Percentiles rank a stretch among this genome's conserved stretches.
These are phyloP conservation scores for Heliconius hermathena DNA, from an alignment of 1,140 invertebrate species.

Conservation along the genomic window DNA sequence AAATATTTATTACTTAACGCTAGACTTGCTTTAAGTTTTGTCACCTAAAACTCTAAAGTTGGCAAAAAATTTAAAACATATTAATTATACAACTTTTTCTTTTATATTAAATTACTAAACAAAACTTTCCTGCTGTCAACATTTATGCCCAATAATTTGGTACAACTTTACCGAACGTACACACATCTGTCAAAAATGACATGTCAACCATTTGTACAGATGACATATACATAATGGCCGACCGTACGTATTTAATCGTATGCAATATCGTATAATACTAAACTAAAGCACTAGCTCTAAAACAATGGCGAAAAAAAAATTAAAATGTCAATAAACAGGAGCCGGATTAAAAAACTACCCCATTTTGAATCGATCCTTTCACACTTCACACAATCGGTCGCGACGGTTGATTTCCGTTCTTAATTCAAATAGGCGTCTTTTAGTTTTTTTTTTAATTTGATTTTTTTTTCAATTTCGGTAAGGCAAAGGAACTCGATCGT, in stretches of 20 bases:
- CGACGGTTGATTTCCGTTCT: conserved; percentile 79
- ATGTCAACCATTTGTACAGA: conserved; percentile 10
- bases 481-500: conserved; percentile 66
- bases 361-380: conserved; percentile 77
- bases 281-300: conserved; percentile 34
- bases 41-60: not conserved
- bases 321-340: conserved; percentile 69
- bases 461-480: conserved; percentile 48
- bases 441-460: conserved; percentile 45
- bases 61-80: not conserved
- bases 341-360: conserved; percentile 61
- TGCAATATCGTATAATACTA: conserved; percentile 29
- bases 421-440: conserved; percentile 75
- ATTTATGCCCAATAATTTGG: not conserved
- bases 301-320: conserved; percentile 51
- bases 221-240: conserved; percentile 9
- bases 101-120: not conserved
- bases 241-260: conserved; percentile 23
- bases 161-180: not conserved
- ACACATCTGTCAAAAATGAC: conserved; percentile 15
- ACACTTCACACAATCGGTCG: conserved; percentile 76
- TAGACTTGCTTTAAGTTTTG: not conserved
- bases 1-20: too few species aligned
- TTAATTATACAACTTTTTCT: not conserved
- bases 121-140: not conserved